Percentiles rank a stretch among this genome's conserved stretches.
These are phyloP conservation scores for Sarcophaga variegata DNA, from an alignment of 2,888 invertebrate genomes.

Conservation along the genomic window DNA sequence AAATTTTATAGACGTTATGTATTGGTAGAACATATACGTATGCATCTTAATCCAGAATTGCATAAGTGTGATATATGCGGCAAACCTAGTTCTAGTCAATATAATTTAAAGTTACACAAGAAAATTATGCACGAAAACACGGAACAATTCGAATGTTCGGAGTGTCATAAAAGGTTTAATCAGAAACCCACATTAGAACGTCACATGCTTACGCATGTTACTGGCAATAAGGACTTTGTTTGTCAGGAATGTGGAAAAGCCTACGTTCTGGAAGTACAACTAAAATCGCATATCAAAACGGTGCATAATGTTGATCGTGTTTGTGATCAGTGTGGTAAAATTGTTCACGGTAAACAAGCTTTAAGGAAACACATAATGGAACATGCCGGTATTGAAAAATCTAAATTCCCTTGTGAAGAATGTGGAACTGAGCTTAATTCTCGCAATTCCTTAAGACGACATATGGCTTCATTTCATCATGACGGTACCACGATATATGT, in stretches of 20 bases:
- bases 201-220: conserved; percentile 70
- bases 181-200: conserved; percentile 62
- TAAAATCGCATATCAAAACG: conserved; percentile 69
- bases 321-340: conserved; percentile 71
- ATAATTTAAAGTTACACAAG: conserved; percentile 68
- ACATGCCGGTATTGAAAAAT: conserved; percentile 66
- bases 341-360: conserved; percentile 64
- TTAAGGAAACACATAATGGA: conserved; percentile 68
- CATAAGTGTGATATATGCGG: conserved; percentile 72
- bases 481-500: conserved; percentile 68
- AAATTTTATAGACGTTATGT: conserved; percentile 70
- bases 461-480: conserved; percentile 72
- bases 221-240: conserved; percentile 66
- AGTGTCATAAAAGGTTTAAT: conserved; percentile 70
- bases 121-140: conserved; percentile 65
- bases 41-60: conserved; percentile 71
- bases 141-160: conserved; percentile 65
- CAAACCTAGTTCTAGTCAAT: conserved; percentile 65
- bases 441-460: conserved; percentile 68
- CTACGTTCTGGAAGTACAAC: conserved; percentile 63
- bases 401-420: conserved; percentile 68
- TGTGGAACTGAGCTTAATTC: conserved; percentile 71
- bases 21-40: conserved; percentile 71
- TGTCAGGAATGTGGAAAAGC: conserved; percentile 73
- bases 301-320: conserved; percentile 65